A percentile compares a stretch with the other conserved stretches of the same genome.
phyloP scores from a whole-genome alignment of 2,113 vertebrate genomes.

The Corydoras maculifer region DNA sequence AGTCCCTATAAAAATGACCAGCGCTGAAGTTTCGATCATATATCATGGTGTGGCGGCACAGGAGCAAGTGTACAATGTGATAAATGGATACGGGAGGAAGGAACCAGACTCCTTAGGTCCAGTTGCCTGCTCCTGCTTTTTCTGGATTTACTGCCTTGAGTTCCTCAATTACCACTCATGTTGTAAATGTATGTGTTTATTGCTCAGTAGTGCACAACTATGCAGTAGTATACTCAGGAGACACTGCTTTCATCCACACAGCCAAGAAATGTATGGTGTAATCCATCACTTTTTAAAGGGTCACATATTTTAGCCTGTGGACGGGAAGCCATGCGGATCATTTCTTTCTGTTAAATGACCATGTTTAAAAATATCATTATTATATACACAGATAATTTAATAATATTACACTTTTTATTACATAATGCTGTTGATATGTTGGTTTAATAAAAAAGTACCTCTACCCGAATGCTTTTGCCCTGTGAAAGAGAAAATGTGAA shows the following conservation, averaged over 20 bases:
- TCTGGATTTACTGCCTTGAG: constrained; percentile 32
- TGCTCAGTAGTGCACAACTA: constrained; percentile 9
- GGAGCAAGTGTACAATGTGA: constrained; percentile 3
- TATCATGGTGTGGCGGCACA: constrained; percentile 14
- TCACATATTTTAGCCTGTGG: not conserved
- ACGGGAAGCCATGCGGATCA: no score
- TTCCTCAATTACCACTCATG: constrained; percentile 27
- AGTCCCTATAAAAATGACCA: not conserved
- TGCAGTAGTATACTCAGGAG: constrained; percentile 15
- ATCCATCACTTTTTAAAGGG: constrained; percentile 20
- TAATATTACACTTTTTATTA: not conserved
- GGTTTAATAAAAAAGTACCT: constrained; percentile 27
- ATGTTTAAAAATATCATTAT: constrained; percentile 12
- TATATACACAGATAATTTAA: not conserved
- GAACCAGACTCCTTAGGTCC: constrained; percentile 22
- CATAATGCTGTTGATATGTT: constrained; percentile 8
- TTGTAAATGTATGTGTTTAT: constrained; percentile 30
- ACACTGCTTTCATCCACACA: not conserved
- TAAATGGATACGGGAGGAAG: constrained; percentile 26
- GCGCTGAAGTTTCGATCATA: constrained; percentile 1
- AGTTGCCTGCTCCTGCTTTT: constrained; percentile 10
- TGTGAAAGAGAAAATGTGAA: no score
- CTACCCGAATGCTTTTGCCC: not conserved
- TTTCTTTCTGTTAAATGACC: not conserved
- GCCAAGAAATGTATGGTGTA: not conserved